phyloP scores from a whole-genome alignment of 2,797 vertebrate genomes.

The Acrossocheilus fasciatus region DNA sequence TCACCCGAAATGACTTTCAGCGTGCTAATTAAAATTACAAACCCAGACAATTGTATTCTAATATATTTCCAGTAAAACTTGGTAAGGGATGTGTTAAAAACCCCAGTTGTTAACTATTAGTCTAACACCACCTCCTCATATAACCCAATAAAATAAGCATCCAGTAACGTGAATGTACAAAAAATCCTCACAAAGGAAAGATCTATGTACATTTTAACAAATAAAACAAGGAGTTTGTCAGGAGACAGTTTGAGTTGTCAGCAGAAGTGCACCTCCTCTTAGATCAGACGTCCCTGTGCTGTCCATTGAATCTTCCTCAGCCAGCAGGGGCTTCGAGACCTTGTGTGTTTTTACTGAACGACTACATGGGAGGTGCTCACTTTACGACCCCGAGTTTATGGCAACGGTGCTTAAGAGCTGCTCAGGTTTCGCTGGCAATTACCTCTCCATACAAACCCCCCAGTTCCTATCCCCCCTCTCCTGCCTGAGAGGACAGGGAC shows the following conservation, averaged over 20 bases:
- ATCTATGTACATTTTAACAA: not conserved
- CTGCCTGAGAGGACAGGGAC: constrained; percentile 58
- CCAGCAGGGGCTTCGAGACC: constrained; percentile 66
- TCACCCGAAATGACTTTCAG: not conserved
- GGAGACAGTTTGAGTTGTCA: constrained; percentile 15
- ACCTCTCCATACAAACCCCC: constrained; percentile 60
- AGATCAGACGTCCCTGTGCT: constrained; percentile 38
- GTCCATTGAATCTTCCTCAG: constrained; percentile 29
- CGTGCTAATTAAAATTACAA: not conserved
- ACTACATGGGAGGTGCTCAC: constrained; percentile 78
- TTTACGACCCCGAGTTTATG: constrained; percentile 79
- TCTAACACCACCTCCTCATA: not conserved
- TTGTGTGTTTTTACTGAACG: constrained; percentile 75
- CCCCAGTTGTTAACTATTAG: not conserved
- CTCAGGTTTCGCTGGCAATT: constrained; percentile 77
- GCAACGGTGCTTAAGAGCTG: constrained; percentile 73
- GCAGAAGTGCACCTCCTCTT: constrained; percentile 32
- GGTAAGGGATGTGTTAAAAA: constrained; percentile 5
- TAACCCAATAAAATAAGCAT: not conserved
- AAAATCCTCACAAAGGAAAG: not conserved
- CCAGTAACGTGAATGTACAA: not conserved
- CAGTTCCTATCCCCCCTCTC: constrained; percentile 46
- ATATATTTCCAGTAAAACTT: not conserved
- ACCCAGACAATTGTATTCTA: not conserved
- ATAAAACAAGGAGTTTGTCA: not conserved